phyloP scores from a whole-genome alignment of 2,888 invertebrate genomes.

The Morpho deidamia region DNA sequence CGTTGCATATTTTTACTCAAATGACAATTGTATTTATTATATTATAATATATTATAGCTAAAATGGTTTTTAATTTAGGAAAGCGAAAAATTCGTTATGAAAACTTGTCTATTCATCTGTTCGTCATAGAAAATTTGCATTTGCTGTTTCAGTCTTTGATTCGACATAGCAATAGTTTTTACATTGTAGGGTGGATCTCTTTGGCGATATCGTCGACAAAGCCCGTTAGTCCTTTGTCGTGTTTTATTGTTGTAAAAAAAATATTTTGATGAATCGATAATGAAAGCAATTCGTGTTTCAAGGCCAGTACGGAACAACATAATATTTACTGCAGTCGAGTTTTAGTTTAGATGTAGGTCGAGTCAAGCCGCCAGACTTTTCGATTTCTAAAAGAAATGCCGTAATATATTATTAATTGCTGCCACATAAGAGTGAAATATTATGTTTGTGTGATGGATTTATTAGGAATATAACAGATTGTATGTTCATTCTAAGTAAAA shows the following conservation, averaged over 20 bases:
- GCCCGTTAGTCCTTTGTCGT: conserved; percentile 3
- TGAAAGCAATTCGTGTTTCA: conserved; percentile 19
- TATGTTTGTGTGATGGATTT: neutral
- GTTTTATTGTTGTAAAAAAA: conserved; percentile 17
- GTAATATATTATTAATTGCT: neutral
- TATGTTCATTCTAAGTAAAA: too few relatives aligned
- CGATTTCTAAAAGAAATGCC: neutral
- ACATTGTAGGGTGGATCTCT: neutral
- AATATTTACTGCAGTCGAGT: conserved; percentile 4
- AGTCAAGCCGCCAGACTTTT: conserved; percentile 1
- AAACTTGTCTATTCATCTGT: too few relatives aligned
- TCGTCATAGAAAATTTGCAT: neutral
- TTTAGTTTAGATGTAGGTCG: too few relatives aligned
- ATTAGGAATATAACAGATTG: too few relatives aligned
- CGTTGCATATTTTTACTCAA: too few relatives aligned
- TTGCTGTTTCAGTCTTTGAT: too few relatives aligned
- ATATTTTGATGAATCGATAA: conserved; percentile 23
- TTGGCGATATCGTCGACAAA: conserved; percentile 15
- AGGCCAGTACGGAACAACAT: conserved; percentile 15
- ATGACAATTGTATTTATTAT: too few relatives aligned
- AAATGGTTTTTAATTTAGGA: neutral
- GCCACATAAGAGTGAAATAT: neutral
- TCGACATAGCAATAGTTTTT: too few relatives aligned
- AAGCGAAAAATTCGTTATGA: too few relatives aligned
- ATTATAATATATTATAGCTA: too few relatives aligned